Evolutionary conservation across 2,888 invertebrate genomes (phyloP).

Genomic region (Lampropteryx suffumata): DNA sequence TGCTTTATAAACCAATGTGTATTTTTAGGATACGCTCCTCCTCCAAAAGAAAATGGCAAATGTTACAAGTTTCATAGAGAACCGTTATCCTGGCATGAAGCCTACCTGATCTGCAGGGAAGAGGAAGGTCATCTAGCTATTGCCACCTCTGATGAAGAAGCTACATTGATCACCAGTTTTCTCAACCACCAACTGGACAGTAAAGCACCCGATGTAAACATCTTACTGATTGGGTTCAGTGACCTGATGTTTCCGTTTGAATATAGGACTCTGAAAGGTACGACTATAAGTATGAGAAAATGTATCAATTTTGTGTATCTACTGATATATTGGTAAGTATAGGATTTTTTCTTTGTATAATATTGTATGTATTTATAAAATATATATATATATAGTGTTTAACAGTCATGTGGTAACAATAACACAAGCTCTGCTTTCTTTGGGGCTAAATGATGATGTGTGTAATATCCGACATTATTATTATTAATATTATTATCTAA

Average conservation of each 20-base stretch:
- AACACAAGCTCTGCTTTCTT: no score
- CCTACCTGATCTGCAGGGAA: constrained; percentile 48
- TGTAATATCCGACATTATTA: no score
- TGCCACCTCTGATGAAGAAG: constrained; percentile 54
- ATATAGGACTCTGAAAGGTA: constrained; percentile 55
- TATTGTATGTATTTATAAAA: no score
- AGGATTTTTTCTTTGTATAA: no score
- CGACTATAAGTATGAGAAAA: no score
- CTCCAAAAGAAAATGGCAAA: constrained; percentile 42
- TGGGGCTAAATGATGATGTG: no score
- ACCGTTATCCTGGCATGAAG: constrained; percentile 56
- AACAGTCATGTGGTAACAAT: no score
- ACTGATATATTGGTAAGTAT: no score
- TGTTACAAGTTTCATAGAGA: constrained; percentile 57
- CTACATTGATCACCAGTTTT: constrained; percentile 46
- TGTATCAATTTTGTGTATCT: no score
- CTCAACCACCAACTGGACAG: constrained; percentile 48
- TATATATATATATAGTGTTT: no score
- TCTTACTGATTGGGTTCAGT: constrained; percentile 55
- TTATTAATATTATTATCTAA: no score
- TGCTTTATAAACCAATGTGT: not conserved
- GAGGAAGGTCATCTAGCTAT: constrained; percentile 53
- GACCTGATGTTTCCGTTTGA: constrained; percentile 57
- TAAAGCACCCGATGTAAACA: constrained; percentile 50
- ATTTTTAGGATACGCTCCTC: constrained; percentile 42